Evolutionary conservation across 2,113 vertebrate genomes (phyloP).

Genomic region (Ibidorhyncha struthersii): DNA sequence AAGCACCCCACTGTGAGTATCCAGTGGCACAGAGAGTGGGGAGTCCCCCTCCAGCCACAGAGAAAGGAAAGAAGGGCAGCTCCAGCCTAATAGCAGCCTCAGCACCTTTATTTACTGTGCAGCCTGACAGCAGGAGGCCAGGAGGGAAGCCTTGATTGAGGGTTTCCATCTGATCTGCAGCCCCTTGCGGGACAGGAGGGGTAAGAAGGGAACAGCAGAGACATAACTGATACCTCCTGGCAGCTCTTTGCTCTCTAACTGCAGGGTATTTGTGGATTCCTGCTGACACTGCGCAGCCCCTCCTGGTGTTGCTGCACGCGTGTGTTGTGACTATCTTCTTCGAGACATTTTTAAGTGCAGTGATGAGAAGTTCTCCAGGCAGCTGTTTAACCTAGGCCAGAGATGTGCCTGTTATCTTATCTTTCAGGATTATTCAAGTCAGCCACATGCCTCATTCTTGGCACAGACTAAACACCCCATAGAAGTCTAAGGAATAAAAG

Average conservation of each 20-base stretch:
- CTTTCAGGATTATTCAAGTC: background rate
- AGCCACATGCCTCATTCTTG: background rate
- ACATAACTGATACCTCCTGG: background rate
- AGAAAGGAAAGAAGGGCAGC: background rate
- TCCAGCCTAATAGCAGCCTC: background rate
- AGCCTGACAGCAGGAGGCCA: background rate
- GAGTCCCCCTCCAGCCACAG: background rate
- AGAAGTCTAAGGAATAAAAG: background rate
- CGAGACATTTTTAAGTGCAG: background rate
- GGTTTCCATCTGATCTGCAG: background rate
- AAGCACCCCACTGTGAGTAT: background rate
- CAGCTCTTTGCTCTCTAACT: background rate
- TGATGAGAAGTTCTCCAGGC: background rate
- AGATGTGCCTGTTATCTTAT: background rate
- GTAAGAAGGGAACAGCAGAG: background rate
- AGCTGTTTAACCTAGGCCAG: background rate
- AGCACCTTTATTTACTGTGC: background rate
- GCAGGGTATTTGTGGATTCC: background rate
- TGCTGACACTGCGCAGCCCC: accelerated
- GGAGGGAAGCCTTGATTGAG: background rate
- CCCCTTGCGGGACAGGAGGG: background rate
- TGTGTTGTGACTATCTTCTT: background rate
- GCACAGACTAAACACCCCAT: background rate
- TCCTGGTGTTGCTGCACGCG: accelerated
- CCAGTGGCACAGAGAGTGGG: background rate